Evolutionary conservation across 2,113 vertebrate species (phyloP).

Genomic region (Colossoma macropomum): DNA sequence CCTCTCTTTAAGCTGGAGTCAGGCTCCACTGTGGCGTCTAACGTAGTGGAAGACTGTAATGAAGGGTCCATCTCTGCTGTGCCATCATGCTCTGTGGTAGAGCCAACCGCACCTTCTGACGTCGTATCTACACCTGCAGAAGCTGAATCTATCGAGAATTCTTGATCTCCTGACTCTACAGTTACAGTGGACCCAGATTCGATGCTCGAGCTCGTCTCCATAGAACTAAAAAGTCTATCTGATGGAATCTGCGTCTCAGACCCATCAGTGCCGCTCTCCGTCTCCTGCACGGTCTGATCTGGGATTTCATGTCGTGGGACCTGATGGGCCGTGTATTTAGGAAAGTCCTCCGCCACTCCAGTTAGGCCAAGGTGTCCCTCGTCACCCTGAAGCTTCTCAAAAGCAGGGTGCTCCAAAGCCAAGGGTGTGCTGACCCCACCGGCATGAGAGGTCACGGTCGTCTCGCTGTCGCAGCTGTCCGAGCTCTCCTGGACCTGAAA

Average conservation of each 20-base stretch:
- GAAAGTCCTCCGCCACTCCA: conserved; percentile 66
- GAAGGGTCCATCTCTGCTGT: background rate
- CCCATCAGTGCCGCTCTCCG: background rate
- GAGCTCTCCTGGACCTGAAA: conserved; percentile 90
- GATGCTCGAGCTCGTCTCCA: background rate
- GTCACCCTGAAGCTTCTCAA: conserved; percentile 72
- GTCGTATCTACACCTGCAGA: background rate
- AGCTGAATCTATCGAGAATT: too few relatives aligned
- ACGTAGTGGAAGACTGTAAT: too few relatives aligned
- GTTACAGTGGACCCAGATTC: conserved; percentile 9
- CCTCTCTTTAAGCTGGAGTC: too few relatives aligned
- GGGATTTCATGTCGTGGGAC: conserved; percentile 61
- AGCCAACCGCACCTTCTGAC: conserved; percentile 21
- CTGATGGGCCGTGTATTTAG: conserved; percentile 81
- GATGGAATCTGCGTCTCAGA: conserved; percentile 4
- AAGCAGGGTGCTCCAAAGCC: conserved; percentile 75
- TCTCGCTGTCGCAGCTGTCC: conserved; percentile 97
- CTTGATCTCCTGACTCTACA: background rate
- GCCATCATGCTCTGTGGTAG: background rate
- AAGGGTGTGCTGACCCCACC: conserved; percentile 81
- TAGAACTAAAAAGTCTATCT: background rate
- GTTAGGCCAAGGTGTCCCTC: conserved; percentile 64
- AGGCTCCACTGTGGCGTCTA: conserved; percentile 6
- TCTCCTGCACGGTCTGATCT: background rate
- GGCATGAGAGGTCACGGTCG: conserved; percentile 86